These are phyloP conservation scores for Crambe crambe DNA, from an alignment of 37 sponge, comb jelly and placozoan genomes.

Conservation along the genomic window DNA sequence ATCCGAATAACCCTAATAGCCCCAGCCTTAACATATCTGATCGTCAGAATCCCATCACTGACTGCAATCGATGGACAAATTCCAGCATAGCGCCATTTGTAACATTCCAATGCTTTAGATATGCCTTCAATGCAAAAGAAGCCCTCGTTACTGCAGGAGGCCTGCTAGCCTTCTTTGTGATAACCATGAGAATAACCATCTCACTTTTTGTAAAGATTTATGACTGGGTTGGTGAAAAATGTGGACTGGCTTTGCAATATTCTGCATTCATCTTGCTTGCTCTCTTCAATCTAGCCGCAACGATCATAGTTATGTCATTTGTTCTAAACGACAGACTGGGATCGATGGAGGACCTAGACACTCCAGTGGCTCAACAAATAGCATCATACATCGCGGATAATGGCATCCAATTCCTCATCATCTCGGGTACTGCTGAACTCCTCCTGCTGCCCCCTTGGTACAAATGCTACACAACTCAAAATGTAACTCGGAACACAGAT, in stretches of 20 bases:
- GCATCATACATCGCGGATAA: neutral
- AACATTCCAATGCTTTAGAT: neutral
- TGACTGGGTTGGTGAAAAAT: neutral
- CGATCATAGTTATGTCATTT: neutral
- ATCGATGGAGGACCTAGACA: neutral
- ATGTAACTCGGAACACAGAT: too few species aligned
- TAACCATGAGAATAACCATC: neutral
- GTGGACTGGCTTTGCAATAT: neutral
- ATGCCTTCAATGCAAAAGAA: neutral
- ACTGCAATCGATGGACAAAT: neutral
- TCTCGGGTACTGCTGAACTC: neutral
- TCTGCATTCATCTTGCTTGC: neutral
- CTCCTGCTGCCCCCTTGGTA: neutral
- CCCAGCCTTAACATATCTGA: neutral
- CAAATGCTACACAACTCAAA: too few species aligned
- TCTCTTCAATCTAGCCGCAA: neutral
- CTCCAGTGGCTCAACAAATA: neutral
- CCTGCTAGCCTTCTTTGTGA: neutral
- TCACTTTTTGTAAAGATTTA: neutral
- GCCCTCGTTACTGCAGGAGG: neutral
- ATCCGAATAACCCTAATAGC: neutral
- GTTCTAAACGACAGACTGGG: neutral
- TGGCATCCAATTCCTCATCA: neutral
- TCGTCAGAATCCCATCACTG: neutral
- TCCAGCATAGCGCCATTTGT: neutral